Evolutionary conservation across 1,140 invertebrate genomes (phyloP).

Genomic region (Dolichoris vasculosae): DNA sequence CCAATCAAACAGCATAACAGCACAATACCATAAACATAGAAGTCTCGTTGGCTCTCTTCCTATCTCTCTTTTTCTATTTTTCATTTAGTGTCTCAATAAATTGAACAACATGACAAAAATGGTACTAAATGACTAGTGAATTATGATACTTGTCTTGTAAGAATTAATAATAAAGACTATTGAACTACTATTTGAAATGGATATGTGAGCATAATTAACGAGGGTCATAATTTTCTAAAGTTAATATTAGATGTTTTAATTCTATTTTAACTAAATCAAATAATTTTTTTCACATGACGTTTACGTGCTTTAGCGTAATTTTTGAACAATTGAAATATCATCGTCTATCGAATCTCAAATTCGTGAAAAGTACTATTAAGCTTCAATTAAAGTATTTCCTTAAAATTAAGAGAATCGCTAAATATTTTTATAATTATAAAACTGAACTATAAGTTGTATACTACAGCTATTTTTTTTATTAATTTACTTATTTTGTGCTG

Average conservation of each 20-base stretch:
- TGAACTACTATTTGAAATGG: slow-evolving; percentile 44
- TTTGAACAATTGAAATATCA: slow-evolving; percentile 31
- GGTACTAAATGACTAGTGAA: slow-evolving; percentile 5
- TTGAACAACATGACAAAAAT: slow-evolving; percentile 17
- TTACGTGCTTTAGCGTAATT: slow-evolving; percentile 37
- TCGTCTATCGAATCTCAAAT: slow-evolving; percentile 41
- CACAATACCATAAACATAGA: no score
- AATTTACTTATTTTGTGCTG: slow-evolving; percentile 38
- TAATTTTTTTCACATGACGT: slow-evolving; percentile 25
- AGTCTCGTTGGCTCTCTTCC: slow-evolving; percentile 37
- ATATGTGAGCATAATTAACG: slow-evolving; percentile 48
- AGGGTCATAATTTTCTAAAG: slow-evolving; percentile 25
- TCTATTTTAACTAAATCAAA: slow-evolving; percentile 40
- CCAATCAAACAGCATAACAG: slow-evolving; percentile 46
- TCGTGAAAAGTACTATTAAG: slow-evolving; percentile 25
- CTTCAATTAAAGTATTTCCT: slow-evolving; percentile 5
- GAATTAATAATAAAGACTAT: not conserved
- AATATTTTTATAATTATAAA: slow-evolving; percentile 24
- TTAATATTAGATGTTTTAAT: slow-evolving; percentile 33
- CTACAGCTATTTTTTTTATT: slow-evolving; percentile 30
- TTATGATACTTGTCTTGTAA: slow-evolving; percentile 26
- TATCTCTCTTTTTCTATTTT: no score
- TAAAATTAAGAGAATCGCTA: slow-evolving; percentile 11
- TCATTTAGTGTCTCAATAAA: not conserved
- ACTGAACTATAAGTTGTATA: not conserved